Conservation (phyloP, 2,888 invertebrate species). For the Parnassius orleans region DNA sequence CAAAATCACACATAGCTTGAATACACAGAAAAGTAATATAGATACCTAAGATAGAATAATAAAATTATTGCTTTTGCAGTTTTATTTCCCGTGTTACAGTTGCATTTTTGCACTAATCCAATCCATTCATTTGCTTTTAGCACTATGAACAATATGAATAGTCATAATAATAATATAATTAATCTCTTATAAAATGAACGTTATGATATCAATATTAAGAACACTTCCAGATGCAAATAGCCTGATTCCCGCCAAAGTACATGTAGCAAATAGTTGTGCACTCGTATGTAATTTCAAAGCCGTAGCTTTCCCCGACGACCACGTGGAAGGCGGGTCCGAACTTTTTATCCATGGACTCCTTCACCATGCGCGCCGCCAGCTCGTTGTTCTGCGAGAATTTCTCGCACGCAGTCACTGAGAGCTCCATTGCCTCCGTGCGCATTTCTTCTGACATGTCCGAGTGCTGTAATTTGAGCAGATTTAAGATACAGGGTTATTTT, state of each 20-base stretch:
- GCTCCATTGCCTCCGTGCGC: slow-evolving; percentile 93
- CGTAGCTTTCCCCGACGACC: slow-evolving; percentile 97
- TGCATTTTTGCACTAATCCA: no score
- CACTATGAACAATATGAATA: no score
- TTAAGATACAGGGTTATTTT: no score
- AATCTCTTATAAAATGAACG: neutral
- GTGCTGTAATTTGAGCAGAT: slow-evolving; percentile 78
- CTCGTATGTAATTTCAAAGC: slow-evolving; percentile 96
- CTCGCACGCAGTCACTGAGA: slow-evolving; percentile 96
- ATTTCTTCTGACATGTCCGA: slow-evolving; percentile 97
- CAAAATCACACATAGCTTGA: no score
- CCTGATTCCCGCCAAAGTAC: slow-evolving; percentile 95
- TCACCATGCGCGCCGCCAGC: slow-evolving; percentile 95
- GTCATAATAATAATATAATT: no score
- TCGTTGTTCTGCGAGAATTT: slow-evolving; percentile 93
- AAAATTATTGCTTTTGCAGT: no score
- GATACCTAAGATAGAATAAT: no score
- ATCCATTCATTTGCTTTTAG: no score
- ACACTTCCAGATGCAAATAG: slow-evolving; percentile 94
- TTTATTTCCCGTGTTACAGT: no score
- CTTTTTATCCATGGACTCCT: slow-evolving; percentile 97
- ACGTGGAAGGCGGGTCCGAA: slow-evolving; percentile 97
- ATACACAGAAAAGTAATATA: no score
- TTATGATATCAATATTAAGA: slow-evolving; percentile 61
- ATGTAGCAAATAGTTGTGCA: slow-evolving; percentile 92